Percentiles rank a stretch among this genome's conserved stretches.
Evolutionary conservation across 1,140 invertebrate species (phyloP).

Genomic region (Ylistrum balloti): DNA sequence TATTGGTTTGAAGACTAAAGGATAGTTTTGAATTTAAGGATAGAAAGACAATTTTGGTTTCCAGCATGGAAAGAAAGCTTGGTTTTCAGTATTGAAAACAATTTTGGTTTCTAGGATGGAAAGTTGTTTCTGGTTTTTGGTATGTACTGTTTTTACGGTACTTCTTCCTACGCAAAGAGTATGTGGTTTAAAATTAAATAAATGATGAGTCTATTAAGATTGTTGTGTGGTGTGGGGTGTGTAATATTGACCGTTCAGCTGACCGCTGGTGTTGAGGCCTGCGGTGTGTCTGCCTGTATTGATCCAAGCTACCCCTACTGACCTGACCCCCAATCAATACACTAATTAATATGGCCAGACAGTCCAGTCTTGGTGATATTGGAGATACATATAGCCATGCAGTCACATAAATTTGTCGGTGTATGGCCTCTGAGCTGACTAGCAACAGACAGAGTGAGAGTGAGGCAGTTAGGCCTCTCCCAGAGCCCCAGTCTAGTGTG

Average conservation of each 20-base stretch:
- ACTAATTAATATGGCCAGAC: conserved; percentile 26
- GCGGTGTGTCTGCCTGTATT: conserved; percentile 25
- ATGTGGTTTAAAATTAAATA: conserved; percentile 2
- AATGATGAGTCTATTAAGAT: neutral
- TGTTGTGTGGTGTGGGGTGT: neutral
- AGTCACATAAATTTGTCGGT: conserved; percentile 17
- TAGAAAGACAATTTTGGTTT: too few relatives aligned
- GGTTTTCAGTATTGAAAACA: too few relatives aligned
- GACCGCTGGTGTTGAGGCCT: neutral
- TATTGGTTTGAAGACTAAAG: too few relatives aligned
- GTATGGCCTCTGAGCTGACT: conserved; percentile 36
- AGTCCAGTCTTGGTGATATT: conserved; percentile 2
- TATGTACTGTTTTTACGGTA: too few relatives aligned
- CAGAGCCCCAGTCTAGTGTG: neutral
- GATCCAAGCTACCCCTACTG: neutral
- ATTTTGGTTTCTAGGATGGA: too few relatives aligned
- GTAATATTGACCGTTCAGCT: neutral
- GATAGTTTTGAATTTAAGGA: too few relatives aligned
- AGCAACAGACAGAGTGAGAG: neutral
- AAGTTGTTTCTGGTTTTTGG: too few relatives aligned
- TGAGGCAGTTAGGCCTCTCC: conserved; percentile 6
- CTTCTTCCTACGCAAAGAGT: neutral
- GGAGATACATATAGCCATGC: conserved; percentile 31
- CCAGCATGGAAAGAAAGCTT: too few relatives aligned
- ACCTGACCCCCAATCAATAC: neutral